These are phyloP conservation scores for Bathybates hornii DNA, from an alignment of 2,113 vertebrate genomes.

Conservation along the genomic window DNA sequence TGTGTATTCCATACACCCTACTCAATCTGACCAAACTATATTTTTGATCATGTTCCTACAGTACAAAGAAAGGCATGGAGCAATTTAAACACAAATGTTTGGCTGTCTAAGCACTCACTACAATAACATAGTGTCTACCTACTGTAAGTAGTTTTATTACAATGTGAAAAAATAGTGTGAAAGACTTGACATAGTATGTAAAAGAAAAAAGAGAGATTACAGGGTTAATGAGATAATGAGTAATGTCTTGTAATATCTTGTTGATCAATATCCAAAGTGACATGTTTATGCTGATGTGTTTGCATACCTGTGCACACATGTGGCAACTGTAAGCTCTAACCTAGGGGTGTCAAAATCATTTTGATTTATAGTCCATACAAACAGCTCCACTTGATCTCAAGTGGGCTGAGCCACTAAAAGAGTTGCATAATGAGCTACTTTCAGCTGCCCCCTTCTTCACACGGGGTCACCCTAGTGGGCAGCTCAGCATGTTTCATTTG, in stretches of 20 bases:
- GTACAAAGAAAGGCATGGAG: not conserved
- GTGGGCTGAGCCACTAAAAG: not conserved
- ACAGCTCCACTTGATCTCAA: not conserved
- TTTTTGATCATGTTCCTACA: not conserved
- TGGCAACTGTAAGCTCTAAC: not conserved
- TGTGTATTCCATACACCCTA: not conserved
- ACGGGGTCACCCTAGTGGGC: not conserved
- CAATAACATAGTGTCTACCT: not conserved
- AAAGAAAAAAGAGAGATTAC: not conserved
- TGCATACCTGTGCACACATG: not conserved
- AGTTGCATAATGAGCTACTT: not conserved
- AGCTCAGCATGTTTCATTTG: not conserved
- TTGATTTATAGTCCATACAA: not conserved
- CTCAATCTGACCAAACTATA: not conserved
- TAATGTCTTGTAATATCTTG: not conserved
- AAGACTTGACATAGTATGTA: not conserved
- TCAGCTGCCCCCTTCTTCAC: not conserved
- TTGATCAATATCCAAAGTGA: not conserved
- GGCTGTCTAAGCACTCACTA: not conserved
- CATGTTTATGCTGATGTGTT: not conserved
- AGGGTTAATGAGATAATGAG: not conserved
- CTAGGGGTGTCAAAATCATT: not conserved
- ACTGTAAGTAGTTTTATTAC: not conserved
- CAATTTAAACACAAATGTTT: not conserved
- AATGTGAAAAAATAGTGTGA: not conserved